A percentile compares a stretch with the other conserved stretches of the same genome.
These are phyloP conservation scores for Carlito syrichta DNA, from an alignment of 2,113 vertebrate species.

Conservation along the genomic window DNA sequence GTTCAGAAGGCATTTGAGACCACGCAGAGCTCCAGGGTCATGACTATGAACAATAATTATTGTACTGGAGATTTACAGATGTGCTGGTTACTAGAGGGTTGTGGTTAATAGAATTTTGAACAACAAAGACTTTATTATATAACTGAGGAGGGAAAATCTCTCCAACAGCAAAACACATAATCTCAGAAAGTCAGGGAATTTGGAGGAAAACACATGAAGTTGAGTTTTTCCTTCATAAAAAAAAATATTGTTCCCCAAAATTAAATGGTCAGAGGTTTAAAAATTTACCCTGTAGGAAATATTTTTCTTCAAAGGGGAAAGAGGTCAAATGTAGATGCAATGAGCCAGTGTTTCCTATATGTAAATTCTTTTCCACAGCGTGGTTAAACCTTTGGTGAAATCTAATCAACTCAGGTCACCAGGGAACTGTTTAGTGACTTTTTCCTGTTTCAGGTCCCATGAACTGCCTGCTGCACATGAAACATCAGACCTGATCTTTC, in stretches of 20 bases:
- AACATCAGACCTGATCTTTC: neutral
- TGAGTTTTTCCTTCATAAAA: slow-evolving; percentile 40
- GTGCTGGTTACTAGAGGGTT: slow-evolving; percentile 59
- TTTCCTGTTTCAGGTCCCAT: neutral
- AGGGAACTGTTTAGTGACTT: slow-evolving; percentile 36
- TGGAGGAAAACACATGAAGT: slow-evolving; percentile 51
- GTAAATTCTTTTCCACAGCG: slow-evolving; percentile 34
- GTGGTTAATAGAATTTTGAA: slow-evolving; percentile 66
- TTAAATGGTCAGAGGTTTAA: slow-evolving; percentile 61
- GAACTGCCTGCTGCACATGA: neutral
- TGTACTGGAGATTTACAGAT: slow-evolving; percentile 69
- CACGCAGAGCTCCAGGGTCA: slow-evolving; percentile 52
- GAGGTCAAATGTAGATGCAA: slow-evolving; percentile 56
- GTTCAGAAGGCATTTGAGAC: slow-evolving; percentile 61
- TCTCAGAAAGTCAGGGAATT: slow-evolving; percentile 54
- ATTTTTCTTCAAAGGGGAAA: slow-evolving; percentile 63
- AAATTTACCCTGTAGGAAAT: slow-evolving; percentile 54
- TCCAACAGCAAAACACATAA: slow-evolving; percentile 59
- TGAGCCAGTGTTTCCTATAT: slow-evolving; percentile 21
- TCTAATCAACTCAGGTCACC: slow-evolving; percentile 59
- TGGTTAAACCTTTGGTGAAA: slow-evolving; percentile 51
- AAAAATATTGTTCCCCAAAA: slow-evolving; percentile 41
- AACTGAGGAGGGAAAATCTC: slow-evolving; percentile 32
- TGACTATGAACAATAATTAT: slow-evolving; percentile 68
- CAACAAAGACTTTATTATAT: slow-evolving; percentile 72